Evolutionary conservation across 2,888 invertebrate genomes (phyloP).

Genomic region (Tenthredo distinguenda): DNA sequence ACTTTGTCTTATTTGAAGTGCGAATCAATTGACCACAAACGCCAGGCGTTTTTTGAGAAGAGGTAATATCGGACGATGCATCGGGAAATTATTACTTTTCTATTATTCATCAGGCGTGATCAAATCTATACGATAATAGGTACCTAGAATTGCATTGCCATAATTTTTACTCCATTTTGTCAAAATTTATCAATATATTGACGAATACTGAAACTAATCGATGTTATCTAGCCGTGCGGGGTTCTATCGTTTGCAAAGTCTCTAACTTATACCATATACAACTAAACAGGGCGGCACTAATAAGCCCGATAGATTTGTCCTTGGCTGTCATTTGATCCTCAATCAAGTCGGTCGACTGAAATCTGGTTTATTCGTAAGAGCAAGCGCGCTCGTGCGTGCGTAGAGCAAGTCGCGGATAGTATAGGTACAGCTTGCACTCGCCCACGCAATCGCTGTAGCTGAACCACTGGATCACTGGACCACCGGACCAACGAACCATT

Average conservation of each 20-base stretch:
- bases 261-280: slow-evolving; percentile 6
- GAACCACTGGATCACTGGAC: slow-evolving; percentile 47
- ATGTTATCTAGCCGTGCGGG: background rate
- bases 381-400: slow-evolving; percentile 1
- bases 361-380: slow-evolving; percentile 50
- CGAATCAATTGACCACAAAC: background rate
- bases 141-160: background rate
- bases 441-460: slow-evolving; percentile 45
- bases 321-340: slow-evolving; percentile 62
- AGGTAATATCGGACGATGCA: background rate
- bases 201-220: background rate
- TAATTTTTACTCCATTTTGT: background rate
- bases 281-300: slow-evolving; percentile 53
- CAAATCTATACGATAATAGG: background rate
- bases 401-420: background rate
- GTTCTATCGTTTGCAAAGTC: background rate
- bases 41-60: background rate
- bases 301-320: slow-evolving; percentile 60
- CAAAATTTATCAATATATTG: background rate
- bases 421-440: slow-evolving; percentile 16
- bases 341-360: slow-evolving; percentile 57
- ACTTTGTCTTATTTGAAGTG: slow-evolving; percentile 21
- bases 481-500: slow-evolving; percentile 39
- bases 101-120: background rate
- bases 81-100: background rate